Evolutionary conservation across 2,797 vertebrate genomes (phyloP), one percentile per base, ranked within the genome.

Genomic region (Morelia viridis): DNA sequence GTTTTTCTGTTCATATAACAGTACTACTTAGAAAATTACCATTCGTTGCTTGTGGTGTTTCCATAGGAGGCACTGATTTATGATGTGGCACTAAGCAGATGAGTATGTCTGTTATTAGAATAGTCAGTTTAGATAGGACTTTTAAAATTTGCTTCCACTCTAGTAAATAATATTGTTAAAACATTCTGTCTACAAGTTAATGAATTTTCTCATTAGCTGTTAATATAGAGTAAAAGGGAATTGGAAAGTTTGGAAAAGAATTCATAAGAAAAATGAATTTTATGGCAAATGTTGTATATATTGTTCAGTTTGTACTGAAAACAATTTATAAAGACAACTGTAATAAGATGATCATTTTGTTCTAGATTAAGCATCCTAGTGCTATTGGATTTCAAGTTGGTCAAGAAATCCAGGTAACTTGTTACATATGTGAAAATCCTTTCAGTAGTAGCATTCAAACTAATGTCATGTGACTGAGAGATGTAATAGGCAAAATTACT

Each of bases 371-470:
- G 96, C 99, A 99, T 95, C 99, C 99, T 13, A 98, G 97, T 96
- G 99, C 98, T 93, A 96, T 99, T 94, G 99, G 99, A 94, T 98
- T 99, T 94, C 98, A 99, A 93, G 98, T 99, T 95, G 99, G 98
- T 87, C 99, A 99, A 95, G 98, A 99, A 98, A 99, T 99, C 96
- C 99, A 99, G 98, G 99, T 99, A 97, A 2, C 41, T 95, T 6
- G 92, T 56, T 91, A 91, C 84, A 93, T 56, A 57, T 62, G 22
- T 62, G 56, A 57, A 64, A 87, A 41, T 56, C 50, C 1, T 35
- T 22, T 31, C 35, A 11, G 4, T 85, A 61, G 9, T 11, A 22
- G 57, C 28, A 35, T 50, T 90, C 35, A 11, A 56, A 8, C 19
- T 35, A n/a, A 17, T 60, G 19, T 17, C 58, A 60, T 61, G 13